These are phyloP conservation scores for Cynopterus brachyotis DNA, from an alignment of 2,113 vertebrate genomes.

Conservation along the genomic window DNA sequence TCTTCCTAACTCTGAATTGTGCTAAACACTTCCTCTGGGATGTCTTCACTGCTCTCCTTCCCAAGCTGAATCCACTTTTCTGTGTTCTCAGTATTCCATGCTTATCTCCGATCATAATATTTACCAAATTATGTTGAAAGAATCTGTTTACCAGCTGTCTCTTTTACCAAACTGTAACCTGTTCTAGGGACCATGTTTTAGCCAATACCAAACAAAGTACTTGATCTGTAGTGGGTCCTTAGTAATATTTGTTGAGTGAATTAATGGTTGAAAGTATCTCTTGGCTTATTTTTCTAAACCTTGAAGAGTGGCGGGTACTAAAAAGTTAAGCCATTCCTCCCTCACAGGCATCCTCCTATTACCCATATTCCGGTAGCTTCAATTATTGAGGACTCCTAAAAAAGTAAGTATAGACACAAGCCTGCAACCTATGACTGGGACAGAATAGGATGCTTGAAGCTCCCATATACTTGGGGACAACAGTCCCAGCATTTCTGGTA, in stretches of 20 bases:
- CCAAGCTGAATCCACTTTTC: not conserved
- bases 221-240: not conserved
- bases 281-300: slow-evolving; percentile 18
- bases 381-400: not conserved
- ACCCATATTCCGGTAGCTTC: not conserved
- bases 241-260: not conserved
- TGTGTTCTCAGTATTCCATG: not conserved
- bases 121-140: not conserved
- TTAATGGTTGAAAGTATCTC: not conserved
- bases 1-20: not conserved
- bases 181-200: not conserved
- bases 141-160: not conserved
- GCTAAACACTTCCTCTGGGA: not conserved
- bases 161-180: not conserved
- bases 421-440: not conserved
- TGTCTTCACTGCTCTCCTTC: not conserved
- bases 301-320: not conserved
- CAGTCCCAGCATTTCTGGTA: not conserved
- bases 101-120: not conserved
- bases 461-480: not conserved
- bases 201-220: not conserved
- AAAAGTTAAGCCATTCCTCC: not conserved
- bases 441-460: not conserved
- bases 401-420: not conserved
- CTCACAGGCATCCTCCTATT: not conserved